Evolutionary conservation across 1,140 invertebrate genomes (phyloP).

Genomic region (Pristionchus pacificus): DNA sequence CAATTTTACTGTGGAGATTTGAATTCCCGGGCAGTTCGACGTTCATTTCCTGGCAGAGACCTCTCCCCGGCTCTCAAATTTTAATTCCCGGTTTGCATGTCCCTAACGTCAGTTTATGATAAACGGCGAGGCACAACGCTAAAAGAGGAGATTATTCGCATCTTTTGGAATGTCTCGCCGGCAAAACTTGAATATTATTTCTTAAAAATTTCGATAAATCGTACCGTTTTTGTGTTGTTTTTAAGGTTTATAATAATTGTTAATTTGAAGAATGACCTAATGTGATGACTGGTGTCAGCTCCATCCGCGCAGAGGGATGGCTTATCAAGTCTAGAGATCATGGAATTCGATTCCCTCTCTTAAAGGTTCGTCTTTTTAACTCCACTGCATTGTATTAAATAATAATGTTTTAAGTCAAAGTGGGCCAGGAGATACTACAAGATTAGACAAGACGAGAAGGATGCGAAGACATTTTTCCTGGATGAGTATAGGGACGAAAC

Average conservation of each 20-base stretch:
- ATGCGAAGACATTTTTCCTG: not conserved
- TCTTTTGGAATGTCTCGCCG: no score
- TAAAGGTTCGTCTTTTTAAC: not conserved
- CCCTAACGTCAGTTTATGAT: no score
- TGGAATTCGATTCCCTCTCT: not conserved
- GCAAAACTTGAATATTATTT: no score
- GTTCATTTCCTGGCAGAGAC: no score
- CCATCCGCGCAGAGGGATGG: not conserved
- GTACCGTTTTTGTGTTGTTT: not conserved
- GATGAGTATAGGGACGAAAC: not conserved
- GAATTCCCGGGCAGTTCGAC: no score
- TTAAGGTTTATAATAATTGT: not conserved
- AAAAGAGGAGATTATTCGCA: no score
- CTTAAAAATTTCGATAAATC: not conserved
- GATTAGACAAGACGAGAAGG: not conserved
- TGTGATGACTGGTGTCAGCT: not conserved
- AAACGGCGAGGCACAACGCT: no score
- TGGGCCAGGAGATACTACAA: not conserved
- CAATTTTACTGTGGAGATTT: no score
- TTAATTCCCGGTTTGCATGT: no score
- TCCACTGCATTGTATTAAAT: not conserved
- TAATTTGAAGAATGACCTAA: not conserved
- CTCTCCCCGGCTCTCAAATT: no score
- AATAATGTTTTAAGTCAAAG: not conserved
- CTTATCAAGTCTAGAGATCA: not conserved